These are phyloP conservation scores for Drosophila mettleri DNA, from an alignment of 2,888 invertebrate genomes.

Conservation along the genomic window DNA sequence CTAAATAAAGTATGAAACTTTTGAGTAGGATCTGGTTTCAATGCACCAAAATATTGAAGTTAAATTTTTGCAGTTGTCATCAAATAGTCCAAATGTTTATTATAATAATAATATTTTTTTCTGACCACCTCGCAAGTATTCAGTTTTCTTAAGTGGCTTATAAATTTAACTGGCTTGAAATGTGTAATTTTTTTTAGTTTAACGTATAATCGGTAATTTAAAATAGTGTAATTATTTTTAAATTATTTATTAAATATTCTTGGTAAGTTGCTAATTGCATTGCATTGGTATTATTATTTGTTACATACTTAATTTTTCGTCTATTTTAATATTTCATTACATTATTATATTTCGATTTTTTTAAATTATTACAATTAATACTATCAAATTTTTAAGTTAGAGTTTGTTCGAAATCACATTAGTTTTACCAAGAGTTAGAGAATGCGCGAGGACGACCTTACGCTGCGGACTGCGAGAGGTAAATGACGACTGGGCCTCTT, in stretches of 20 bases:
- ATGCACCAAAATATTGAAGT: not conserved
- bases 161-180: too few relatives aligned
- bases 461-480: constrained; percentile 54
- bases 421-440: not conserved
- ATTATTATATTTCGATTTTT: not conserved
- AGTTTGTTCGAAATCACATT: not conserved
- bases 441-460: constrained; percentile 52
- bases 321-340: too few relatives aligned
- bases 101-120: not conserved
- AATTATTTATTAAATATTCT: too few relatives aligned
- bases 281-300: too few relatives aligned
- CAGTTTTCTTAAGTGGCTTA: too few relatives aligned
- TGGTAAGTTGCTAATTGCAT: too few relatives aligned
- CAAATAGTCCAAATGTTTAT: not conserved
- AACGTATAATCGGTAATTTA: too few relatives aligned
- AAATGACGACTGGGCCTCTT: constrained; percentile 54
- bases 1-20: not conserved
- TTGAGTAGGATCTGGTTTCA: not conserved
- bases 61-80: not conserved
- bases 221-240: too few relatives aligned
- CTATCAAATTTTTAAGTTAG: not conserved
- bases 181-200: too few relatives aligned
- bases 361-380: not conserved
- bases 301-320: not conserved
- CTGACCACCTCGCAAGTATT: not conserved